Evolutionary conservation across 2,888 invertebrate genomes (phyloP).

Genomic region (Platycheirus albimanus): DNA sequence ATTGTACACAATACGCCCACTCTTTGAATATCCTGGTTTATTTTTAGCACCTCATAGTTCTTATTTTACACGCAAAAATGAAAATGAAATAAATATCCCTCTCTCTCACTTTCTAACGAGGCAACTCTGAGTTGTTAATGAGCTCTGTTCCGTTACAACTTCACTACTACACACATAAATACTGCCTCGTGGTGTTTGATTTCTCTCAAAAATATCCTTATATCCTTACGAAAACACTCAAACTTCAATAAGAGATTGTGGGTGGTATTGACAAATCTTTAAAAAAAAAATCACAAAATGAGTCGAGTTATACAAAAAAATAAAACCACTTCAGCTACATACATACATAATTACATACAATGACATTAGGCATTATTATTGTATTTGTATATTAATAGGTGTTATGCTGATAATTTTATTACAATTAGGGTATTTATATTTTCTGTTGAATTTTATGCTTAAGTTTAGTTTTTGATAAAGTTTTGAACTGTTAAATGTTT

Average conservation of each 20-base stretch:
- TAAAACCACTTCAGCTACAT: not conserved
- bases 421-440: too few species aligned
- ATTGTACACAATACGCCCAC: conserved; percentile 44
- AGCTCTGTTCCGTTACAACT: conserved; percentile 41
- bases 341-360: too few species aligned
- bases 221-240: not conserved
- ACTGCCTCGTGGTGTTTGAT: conserved; percentile 29
- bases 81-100: conserved; percentile 55
- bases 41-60: conserved; percentile 72
- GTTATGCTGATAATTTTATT: not conserved
- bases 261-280: conserved; percentile 14
- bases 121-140: conserved; percentile 44
- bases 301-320: conserved; percentile 8
- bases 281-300: conserved; percentile 2
- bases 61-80: conserved; percentile 67
- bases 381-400: not conserved
- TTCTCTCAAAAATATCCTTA: conserved; percentile 22
- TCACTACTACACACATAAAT: conserved; percentile 17
- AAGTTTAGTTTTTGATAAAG: too few species aligned
- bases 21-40: conserved; percentile 64
- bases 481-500: too few species aligned
- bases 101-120: conserved; percentile 49
- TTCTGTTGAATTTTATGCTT: too few species aligned
- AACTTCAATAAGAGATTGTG: conserved; percentile 18
- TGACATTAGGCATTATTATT: not conserved